Evolutionary conservation across 2,797 vertebrate species (phyloP), one percentile per base, ranked within the genome.

Genomic region (Notolabrus celidotus): DNA sequence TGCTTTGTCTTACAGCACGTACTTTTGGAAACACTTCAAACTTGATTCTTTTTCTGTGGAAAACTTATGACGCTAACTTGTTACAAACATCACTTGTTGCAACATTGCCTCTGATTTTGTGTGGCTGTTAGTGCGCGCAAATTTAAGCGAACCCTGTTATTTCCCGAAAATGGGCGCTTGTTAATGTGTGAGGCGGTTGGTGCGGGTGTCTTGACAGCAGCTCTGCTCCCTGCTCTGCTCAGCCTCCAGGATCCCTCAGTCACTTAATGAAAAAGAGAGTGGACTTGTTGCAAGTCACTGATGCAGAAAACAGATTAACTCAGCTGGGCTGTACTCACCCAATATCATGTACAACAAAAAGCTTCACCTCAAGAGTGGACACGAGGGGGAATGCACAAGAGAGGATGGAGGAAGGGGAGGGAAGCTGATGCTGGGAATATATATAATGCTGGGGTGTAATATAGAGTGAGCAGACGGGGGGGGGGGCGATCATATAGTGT

Each of bases 301-400:
- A 92, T 93, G 92, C 92, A 92, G 92, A 94, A 94, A 94, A 93
- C 88, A 92, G 92, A 94, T 94, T 86, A 94, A 93, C 90, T 93
- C 82, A 82, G 88, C 80, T 80, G 83, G 80, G 79, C 80, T 71
- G 69, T 80, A 78, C 75, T 84, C 55, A 56, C 77, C 85, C 83
- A 83, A 84, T 87, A 88, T 88, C 74, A 77, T 83, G 86, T 85
- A 78, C 84, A 87, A 84, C 85, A 81, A 80, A 83, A 78, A 86
- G 14, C 78, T 81, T 67, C 77, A 73, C 67, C 68, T 80, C 60
- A 42, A 71, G 83, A 67, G 46, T 38, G 69, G 74, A 15, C 23
- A 20, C 17, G 43, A 67, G 60, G 50, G 68, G 59, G 43, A 67
- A 15, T 70, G 51, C 45, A 50, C 57, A 59, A 33, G 23, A 53